Evolutionary conservation across 2,888 invertebrate species (phyloP).

Genomic region (Campoplex nolae): DNA sequence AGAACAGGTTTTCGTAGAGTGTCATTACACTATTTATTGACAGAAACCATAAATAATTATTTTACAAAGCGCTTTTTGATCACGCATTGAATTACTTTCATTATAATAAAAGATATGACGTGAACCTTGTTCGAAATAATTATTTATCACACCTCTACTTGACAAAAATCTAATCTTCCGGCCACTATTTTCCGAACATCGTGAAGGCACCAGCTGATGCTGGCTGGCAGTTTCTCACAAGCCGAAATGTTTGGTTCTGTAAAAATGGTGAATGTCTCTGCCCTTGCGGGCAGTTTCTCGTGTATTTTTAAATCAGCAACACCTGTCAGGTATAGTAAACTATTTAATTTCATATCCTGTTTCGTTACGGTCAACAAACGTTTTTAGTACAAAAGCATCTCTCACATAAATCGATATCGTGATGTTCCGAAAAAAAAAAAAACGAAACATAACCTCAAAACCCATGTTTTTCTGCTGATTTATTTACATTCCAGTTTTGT

Average conservation of each 20-base stretch:
- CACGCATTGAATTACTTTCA: too few relatives aligned
- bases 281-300: conserved; percentile 53
- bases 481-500: not conserved
- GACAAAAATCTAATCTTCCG: not conserved
- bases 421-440: not conserved
- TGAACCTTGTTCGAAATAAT: not conserved
- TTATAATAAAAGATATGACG: not conserved
- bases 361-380: not conserved
- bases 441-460: conserved; percentile 42
- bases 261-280: conserved; percentile 53
- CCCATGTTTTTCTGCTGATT: not conserved
- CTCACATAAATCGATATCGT: not conserved
- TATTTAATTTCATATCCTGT: not conserved
- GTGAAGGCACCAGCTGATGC: conserved; percentile 21
- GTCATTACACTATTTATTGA: not conserved
- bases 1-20: not conserved
- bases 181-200: not conserved
- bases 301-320: conserved; percentile 44
- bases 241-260: conserved; percentile 3
- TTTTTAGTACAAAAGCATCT: not conserved
- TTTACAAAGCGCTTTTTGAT: not conserved
- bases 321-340: conserved; percentile 52
- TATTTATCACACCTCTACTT: not conserved
- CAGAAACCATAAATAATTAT: too few relatives aligned
- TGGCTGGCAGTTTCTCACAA: not conserved